Base-by-base conservation (phyloP, 2,888 invertebrate species). In the Nasonovia ribisnigri region DNA sequence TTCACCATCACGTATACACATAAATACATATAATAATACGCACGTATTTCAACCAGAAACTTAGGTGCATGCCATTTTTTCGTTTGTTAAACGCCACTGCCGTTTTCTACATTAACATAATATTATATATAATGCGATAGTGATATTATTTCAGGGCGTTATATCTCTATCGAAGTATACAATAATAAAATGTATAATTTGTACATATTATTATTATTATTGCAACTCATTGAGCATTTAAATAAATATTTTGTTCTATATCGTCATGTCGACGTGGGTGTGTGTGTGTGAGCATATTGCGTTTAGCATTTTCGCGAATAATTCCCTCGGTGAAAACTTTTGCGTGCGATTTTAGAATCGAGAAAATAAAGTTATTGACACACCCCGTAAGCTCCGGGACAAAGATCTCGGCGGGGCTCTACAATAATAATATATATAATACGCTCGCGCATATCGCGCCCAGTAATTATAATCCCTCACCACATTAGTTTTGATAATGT, bases 391-490 rank as follows among this genome's bases (percentile, higher is more conserved):
- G 54, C 91, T 54, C 54, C 29, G 42, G 43, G 84, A 54, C 54
- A 84, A 91, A 84, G 84, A 90, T 90, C 20, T 90, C n/a, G 46
- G n/a, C 46, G n/a, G n/a, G 24, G 16, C 67, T 90, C 42, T 24
- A 20, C 36, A 77, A 36, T 8, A 77, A 77, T 77, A 77, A 5
- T 77, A 77, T 29, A 60, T 60, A 60, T 11, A 48, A 36, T 36
- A 26, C 43, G 36, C 16, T 48, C 11, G 46, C n/a, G 20, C 20
- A 20, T 90, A 48, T 87, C 87, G 43, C 29, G 13, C 60, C 24
- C 67, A 90, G 67, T 90, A 90, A 90, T 90, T 90, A 90, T 90
- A 90, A 67, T 90, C 90, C 67, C 36, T 77, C 36, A 77, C n/a
- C n/a, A 90, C 67, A 90, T 90, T 90, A 67, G 48, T 90, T 90